Base-by-base conservation (phyloP, 1,140 invertebrate species). In the Diachasmimorpha longicaudata region DNA sequence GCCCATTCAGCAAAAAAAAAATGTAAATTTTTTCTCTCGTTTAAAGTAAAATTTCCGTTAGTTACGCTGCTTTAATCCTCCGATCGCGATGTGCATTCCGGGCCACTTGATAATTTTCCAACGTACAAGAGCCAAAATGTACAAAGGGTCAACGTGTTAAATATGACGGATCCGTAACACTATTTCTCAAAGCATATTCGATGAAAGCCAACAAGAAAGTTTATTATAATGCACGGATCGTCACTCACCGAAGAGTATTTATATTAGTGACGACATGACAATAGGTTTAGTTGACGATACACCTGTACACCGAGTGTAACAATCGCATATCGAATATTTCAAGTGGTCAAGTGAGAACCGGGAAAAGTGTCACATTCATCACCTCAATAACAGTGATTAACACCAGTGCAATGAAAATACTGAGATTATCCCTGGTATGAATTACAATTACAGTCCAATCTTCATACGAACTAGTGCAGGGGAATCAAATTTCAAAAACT, bases 151-250 rank as follows among this genome's bases (percentile, higher is more conserved):
- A 85, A 83, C 81, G 85, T 84, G 23, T 39, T 39, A 70, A 66
- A 67, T 48, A 37, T 58, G 79, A 81, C 81, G 78, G 81, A 88
- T 86, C 79, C 82, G 85, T 84, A 87, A 85, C 83, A 87, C 77
- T 83, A 79, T 89, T 88, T 84, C 86, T 83, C 81, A 87, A 88
- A 82, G 81, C 76, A 77, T 80, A 87, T 86, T 31, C 86, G 87
- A 89, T 86, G 87, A 88, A 89, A 89, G 87, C 85, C 79, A 81
- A 78, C 77, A 89, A 88, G 88, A 89, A 89, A 88, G 88, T 89
- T 86, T 85, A 89, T 89, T 89, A 84, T 88, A 89, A 89, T 89
- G 88, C 88, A 80, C 85, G 85, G 68, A 87, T 84, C 81, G 87
- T 89, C 88, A 86, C 83, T 83, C 84, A 82, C 83, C 84, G 31